Evolutionary conservation across 2,888 invertebrate species (phyloP), one percentile per base, ranked within the genome.

Genomic region (Synergus gifuensis): DNA sequence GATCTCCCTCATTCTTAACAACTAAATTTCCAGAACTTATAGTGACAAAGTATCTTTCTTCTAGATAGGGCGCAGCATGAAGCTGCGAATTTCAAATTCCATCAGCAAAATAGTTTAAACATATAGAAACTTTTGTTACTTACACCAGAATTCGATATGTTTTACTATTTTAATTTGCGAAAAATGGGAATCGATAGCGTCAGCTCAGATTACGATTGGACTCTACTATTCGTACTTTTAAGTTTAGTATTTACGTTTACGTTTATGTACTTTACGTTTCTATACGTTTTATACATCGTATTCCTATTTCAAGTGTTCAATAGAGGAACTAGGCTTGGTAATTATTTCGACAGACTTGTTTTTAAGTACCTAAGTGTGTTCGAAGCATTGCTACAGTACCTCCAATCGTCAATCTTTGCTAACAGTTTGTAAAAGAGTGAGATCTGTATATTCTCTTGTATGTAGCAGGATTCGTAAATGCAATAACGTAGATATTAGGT

Each of bases 1-100:
- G 96, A 97, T 94, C 95, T 98, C 93, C 97, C 97, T 92, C 94
- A 96, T 93, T 95, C 95, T 93, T 92, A 92, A 92, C 91, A 87
- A 86, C 85, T 86, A 87, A 63, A 46, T 79, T 76, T 66, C 36
- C 60, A 58, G 36, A 46, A 54, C 16, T 69, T 18, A 46, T 67
- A 73, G 54, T n/a, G n/a, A 73, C 49, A 49, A 73, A 16, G 54
- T 16, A 73, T 54, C 54, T 46, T 67, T 67, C 44, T 73, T 73
- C n/a, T 73, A 73, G 73, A 54, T 73, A 73, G 54, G 36, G 36
- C 36, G 49, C 54, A 54, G 73, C 54, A 36, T 18, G 40, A 54
- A 54, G 54, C 73, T 54, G 54, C 73, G n/a, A 49, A 54, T 36
- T 73, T 73, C 22, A 18, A 73, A 73, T 73, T 73, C 7, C 73